These are phyloP conservation scores for Acrobasis suavella DNA, from an alignment of 2,888 invertebrate species.

Conservation along the genomic window DNA sequence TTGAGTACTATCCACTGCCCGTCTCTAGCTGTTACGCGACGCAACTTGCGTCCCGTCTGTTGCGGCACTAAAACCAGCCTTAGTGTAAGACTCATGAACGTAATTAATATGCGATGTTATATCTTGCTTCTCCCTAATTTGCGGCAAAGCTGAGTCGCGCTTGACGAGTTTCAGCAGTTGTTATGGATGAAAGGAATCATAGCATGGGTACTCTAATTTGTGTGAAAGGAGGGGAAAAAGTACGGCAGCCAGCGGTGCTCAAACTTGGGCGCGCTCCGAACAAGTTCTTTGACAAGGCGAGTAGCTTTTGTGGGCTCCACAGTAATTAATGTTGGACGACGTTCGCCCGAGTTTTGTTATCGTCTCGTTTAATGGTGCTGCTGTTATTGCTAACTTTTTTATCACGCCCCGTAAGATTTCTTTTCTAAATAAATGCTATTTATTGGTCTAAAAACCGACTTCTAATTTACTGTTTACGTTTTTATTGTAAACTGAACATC, in stretches of 20 bases:
- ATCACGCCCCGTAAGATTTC: conserved; percentile 40
- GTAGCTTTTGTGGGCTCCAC: conserved; percentile 54
- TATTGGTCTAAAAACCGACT: not conserved
- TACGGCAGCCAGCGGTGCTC: conserved; percentile 37
- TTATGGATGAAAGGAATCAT: conserved; percentile 49
- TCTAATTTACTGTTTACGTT: too few relatives aligned
- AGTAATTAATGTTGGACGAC: conserved; percentile 69
- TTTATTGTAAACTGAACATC: too few relatives aligned
- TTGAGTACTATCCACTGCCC: too few relatives aligned
- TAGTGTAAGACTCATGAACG: too few relatives aligned
- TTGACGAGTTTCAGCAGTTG: conserved; percentile 49
- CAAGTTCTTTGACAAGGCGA: conserved; percentile 62
- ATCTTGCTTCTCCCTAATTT: too few relatives aligned
- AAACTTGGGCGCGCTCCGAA: conserved; percentile 38
- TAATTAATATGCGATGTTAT: too few relatives aligned
- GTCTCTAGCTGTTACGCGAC: too few relatives aligned
- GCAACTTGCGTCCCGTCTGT: too few relatives aligned
- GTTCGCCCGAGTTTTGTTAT: conserved; percentile 54
- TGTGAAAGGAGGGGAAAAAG: conserved; percentile 43
- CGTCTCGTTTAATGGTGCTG: conserved; percentile 49
- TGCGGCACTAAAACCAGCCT: too few relatives aligned
- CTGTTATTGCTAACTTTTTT: conserved; percentile 50
- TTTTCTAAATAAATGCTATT: conserved; percentile 29
- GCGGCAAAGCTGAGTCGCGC: conserved; percentile 48
- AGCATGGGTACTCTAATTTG: conserved; percentile 49